Evolutionary conservation across 2,888 invertebrate species (phyloP).

Genomic region (Therioaphis trifolii): DNA sequence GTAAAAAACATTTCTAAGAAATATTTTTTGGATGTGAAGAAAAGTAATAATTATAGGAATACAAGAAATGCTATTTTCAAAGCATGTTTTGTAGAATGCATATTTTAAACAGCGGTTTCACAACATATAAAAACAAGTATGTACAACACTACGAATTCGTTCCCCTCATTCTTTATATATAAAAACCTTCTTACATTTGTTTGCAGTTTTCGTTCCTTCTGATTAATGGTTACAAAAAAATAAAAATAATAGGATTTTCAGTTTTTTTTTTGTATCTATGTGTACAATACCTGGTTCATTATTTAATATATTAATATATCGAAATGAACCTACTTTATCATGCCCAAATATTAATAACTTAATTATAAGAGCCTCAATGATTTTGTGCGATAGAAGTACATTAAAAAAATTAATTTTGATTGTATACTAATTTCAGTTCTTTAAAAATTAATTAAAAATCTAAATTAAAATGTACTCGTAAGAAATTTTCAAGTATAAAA

Average conservation of each 20-base stretch:
- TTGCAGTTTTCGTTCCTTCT: conserved; percentile 12
- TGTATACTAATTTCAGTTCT: background rate
- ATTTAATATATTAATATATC: background rate
- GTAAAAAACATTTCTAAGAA: background rate
- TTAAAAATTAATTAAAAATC: conserved; percentile 30
- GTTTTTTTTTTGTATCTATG: background rate
- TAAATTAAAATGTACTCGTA: conserved; percentile 29
- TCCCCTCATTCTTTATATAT: background rate
- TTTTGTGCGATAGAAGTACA: background rate
- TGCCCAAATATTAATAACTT: conserved; percentile 2
- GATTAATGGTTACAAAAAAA: conserved; percentile 11
- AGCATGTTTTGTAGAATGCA: background rate
- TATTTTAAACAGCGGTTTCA: conserved; percentile 6
- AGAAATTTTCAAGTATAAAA: conserved; percentile 3
- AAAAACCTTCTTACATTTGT: background rate
- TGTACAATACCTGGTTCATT: background rate
- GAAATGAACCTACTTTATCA: background rate
- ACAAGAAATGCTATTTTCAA: background rate
- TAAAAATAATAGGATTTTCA: background rate
- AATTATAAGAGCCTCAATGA: background rate
- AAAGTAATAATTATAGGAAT: conserved; percentile 15
- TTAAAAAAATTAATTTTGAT: background rate
- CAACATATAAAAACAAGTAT: background rate
- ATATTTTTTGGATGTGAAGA: background rate
- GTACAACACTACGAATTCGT: background rate